Conservation (phyloP, 2,888 invertebrate genomes). For the Clanis bilineata region DNA sequence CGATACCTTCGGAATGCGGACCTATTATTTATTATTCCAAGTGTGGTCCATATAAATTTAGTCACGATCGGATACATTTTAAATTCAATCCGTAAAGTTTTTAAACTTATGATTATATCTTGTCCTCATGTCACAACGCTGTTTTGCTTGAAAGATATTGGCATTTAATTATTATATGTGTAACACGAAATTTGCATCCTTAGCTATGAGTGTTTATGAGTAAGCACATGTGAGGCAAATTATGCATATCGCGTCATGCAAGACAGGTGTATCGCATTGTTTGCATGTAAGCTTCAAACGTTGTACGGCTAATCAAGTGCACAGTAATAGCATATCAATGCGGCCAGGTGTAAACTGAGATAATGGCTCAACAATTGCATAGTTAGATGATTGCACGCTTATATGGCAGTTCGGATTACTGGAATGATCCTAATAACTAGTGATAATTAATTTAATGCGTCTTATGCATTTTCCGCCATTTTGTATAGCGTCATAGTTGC, state of each 20-base stretch:
- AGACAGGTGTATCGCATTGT: conserved; percentile 31
- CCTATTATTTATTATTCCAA: too few relatives aligned
- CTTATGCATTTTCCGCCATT: background rate
- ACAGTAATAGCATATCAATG: conserved; percentile 59
- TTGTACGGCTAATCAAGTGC: conserved; percentile 60
- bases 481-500: too few relatives aligned
- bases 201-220: background rate
- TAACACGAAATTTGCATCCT: background rate
- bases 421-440: background rate
- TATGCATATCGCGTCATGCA: conserved; percentile 10
- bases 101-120: too few relatives aligned
- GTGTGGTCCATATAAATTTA: too few relatives aligned
- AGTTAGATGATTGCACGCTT: background rate
- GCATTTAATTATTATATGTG: background rate
- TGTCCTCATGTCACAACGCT: too few relatives aligned
- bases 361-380: conserved; percentile 38
- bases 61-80: too few relatives aligned
- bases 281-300: conserved; percentile 50
- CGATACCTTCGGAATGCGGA: too few relatives aligned
- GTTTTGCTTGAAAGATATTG: too few relatives aligned
- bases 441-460: background rate
- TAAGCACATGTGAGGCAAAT: conserved; percentile 3
- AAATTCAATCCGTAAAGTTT: too few relatives aligned
- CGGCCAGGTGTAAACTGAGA: conserved; percentile 63
- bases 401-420: background rate